phyloP scores from a whole-genome alignment of 2,797 vertebrate genomes.

The Chelonia mydas region DNA sequence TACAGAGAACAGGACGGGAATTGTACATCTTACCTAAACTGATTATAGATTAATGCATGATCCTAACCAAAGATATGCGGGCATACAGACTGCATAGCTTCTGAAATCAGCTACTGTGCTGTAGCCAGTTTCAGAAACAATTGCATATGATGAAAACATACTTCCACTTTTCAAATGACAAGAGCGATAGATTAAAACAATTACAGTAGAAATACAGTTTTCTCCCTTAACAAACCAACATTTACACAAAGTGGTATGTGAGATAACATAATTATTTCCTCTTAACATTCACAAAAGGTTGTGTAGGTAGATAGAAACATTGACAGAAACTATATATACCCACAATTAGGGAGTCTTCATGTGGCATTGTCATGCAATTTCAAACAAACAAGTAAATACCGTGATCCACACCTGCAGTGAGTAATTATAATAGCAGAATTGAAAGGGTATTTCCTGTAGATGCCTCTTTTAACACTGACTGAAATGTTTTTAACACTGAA shows the following conservation, averaged over 20 bases:
- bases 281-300: not conserved
- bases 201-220: not conserved
- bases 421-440: not conserved
- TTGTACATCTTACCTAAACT: slow-evolving; percentile 23
- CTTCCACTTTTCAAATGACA: not conserved
- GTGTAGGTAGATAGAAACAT: not conserved
- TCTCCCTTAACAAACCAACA: not conserved
- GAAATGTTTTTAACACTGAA: not conserved
- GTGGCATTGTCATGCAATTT: not conserved
- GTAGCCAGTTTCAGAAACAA: rapidly evolving
- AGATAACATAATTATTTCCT: not conserved
- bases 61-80: not conserved
- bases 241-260: not conserved
- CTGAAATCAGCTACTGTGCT: not conserved
- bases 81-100: rapidly evolving
- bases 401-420: not conserved
- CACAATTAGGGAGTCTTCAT: not conserved
- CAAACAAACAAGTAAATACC: not conserved
- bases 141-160: not conserved
- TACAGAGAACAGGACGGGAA: slow-evolving; percentile 44
- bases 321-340: not conserved
- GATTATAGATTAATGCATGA: not conserved
- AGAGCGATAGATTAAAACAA: not conserved
- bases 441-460: not conserved
- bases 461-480: not conserved